Evolutionary conservation across 2,113 vertebrate genomes (phyloP), one percentile per base, ranked within the genome.

Genomic region (Larimichthys crocea): DNA sequence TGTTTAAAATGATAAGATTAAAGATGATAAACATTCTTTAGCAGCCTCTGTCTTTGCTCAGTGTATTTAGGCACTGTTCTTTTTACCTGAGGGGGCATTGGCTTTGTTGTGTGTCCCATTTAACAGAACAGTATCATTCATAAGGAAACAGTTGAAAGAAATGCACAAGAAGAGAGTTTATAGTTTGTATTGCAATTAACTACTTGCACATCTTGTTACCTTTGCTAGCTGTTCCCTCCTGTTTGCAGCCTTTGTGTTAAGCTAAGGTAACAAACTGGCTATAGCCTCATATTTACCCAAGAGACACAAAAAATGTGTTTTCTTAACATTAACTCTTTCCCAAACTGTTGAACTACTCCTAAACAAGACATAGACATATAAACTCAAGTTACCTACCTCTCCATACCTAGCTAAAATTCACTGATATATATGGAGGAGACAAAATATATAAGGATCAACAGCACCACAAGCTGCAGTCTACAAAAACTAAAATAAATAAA

Each of bases 1-100:
- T 19, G 29, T 66, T 74, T 60, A 10, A 74, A 80, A 42, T 63
- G 53, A 84, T 24, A 31, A 55, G 20, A 79, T 86, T 85, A 77
- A 56, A 6, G 26, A 15, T 59, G 52, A 76, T 56, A 16, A 76
- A 57, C 35, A 63, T 68, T 22, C 44, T 3, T 50, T 24, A 55
- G 52, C 53, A 10, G 29, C 14, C 40, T 64, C 4, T 53, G 19
- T 62, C 42, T 68, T 65, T 59, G 31, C 31, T 83, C 16, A 53
- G 11, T 71, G 46, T 3, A 31, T 56, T 70, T 40, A 61, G 14
- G 16, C 24, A 15, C 22, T 29, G 2, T 19, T 65, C 29, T 31
- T 82, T 35, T 19, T 20, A n/a, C n/a, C 12, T n/a, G 19, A 31
- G 24, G 3, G 5, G 31, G 31, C 31, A 35, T 35, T 35, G 5